phyloP scores from a whole-genome alignment of 2,888 invertebrate genomes.

The Ornithoptera priamus region DNA sequence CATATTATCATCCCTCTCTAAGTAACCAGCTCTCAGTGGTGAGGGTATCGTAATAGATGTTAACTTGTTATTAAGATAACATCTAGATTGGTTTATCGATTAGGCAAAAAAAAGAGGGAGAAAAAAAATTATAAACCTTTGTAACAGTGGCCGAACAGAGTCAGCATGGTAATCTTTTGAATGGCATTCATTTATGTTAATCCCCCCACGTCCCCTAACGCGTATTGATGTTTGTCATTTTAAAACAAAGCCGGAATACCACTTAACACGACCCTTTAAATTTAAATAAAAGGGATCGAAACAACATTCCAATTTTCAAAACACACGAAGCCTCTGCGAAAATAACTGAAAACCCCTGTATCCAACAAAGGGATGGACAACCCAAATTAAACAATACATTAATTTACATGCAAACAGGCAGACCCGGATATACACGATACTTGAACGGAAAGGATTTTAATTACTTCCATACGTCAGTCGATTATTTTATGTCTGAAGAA shows the following conservation, averaged over 20 bases:
- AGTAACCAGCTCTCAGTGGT: too few relatives aligned
- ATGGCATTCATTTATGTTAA: constrained; percentile 9
- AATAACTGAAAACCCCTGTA: constrained; percentile 68
- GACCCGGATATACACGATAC: constrained; percentile 53
- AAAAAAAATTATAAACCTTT: too few relatives aligned
- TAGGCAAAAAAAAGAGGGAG: too few relatives aligned
- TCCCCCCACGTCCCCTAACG: constrained; percentile 6
- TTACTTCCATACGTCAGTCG: not conserved
- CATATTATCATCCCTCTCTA: too few relatives aligned
- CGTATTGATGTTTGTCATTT: constrained; percentile 29
- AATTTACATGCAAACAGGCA: constrained; percentile 73
- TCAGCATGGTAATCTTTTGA: too few relatives aligned
- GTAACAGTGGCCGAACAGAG: too few relatives aligned
- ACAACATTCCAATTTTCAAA: constrained; percentile 23
- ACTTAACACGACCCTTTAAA: constrained; percentile 35
- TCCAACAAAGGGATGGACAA: constrained; percentile 60
- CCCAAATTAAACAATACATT: constrained; percentile 44
- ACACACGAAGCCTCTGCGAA: constrained; percentile 36
- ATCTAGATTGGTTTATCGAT: too few relatives aligned
- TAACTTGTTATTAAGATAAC: too few relatives aligned
- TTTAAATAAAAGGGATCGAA: constrained; percentile 26
- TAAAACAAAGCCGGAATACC: constrained; percentile 37
- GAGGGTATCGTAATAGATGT: too few relatives aligned
- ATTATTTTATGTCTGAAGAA: not conserved
- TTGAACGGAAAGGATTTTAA: constrained; percentile 36